Evolutionary conservation across 2,113 vertebrate genomes (phyloP).

Genomic region (Steatornis caripensis): DNA sequence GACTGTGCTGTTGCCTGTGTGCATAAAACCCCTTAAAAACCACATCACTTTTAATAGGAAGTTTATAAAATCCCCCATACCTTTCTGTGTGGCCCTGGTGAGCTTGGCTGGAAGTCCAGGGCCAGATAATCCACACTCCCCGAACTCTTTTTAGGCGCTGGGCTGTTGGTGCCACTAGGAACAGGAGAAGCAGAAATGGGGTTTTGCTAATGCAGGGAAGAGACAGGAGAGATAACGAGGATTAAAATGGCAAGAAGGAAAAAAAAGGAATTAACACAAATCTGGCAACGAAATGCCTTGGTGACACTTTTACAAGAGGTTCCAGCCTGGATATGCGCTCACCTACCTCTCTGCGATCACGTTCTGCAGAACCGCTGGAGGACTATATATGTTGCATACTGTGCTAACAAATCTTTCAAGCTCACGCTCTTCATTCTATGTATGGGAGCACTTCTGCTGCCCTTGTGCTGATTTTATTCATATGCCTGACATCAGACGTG

Average conservation of each 20-base stretch:
- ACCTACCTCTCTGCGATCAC: neutral
- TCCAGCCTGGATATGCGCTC: neutral
- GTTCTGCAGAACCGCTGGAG: neutral
- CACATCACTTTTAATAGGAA: neutral
- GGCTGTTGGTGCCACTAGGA: conserved; percentile 92
- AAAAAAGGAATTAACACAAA: neutral
- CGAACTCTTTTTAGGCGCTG: conserved; percentile 88
- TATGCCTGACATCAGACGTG: neutral
- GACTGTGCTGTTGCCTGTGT: neutral
- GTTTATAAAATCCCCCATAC: conserved; percentile 52
- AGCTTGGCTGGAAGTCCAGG: conserved; percentile 93
- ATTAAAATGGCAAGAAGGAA: conserved; percentile 14
- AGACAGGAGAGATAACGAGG: neutral
- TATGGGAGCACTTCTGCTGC: neutral
- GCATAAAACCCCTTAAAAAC: neutral
- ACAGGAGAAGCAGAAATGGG: conserved; percentile 94
- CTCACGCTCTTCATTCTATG: neutral
- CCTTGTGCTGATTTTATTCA: neutral
- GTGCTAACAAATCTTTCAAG: neutral
- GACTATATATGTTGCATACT: no score
- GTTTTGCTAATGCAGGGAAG: conserved; percentile 84
- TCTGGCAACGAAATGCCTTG: neutral
- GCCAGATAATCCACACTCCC: conserved; percentile 95
- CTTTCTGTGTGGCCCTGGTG: conserved; percentile 94
- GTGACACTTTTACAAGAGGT: neutral